These are phyloP conservation scores for Hippocampus zosterae DNA, from an alignment of 2,113 vertebrate genomes.

Conservation along the genomic window DNA sequence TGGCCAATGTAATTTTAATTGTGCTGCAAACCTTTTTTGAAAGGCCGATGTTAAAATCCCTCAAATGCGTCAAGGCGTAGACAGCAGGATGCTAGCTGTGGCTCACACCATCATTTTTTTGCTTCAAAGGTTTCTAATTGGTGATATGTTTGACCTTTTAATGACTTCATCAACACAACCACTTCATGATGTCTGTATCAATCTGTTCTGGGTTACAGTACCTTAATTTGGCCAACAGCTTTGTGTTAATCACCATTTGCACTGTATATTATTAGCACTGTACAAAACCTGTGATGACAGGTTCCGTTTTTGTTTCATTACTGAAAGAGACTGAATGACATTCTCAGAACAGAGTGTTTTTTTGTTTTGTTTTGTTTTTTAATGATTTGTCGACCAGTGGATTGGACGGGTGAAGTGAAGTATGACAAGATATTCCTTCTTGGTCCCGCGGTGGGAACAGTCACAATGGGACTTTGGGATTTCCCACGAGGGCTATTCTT, in stretches of 20 bases:
- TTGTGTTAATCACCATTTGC: neutral
- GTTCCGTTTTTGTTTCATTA: conserved; percentile 2
- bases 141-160: neutral
- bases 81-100: neutral
- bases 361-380: conserved; percentile 4
- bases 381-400: conserved; percentile 23
- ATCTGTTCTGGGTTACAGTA: neutral
- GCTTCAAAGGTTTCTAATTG: neutral
- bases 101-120: neutral
- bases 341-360: neutral
- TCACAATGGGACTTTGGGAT: neutral
- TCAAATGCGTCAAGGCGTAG: neutral
- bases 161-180: neutral
- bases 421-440: neutral
- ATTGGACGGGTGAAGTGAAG: neutral
- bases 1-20: neutral
- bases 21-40: too few relatives aligned
- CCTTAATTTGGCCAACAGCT: neutral
- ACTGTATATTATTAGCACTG: neutral
- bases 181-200: neutral
- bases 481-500: neutral
- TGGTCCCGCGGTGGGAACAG: neutral
- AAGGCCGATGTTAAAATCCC: neutral
- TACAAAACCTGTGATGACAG: neutral
- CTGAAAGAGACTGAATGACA: conserved; percentile 6